phyloP scores from a whole-genome alignment of 2,888 invertebrate genomes.

The Orchesella flavescens region DNA sequence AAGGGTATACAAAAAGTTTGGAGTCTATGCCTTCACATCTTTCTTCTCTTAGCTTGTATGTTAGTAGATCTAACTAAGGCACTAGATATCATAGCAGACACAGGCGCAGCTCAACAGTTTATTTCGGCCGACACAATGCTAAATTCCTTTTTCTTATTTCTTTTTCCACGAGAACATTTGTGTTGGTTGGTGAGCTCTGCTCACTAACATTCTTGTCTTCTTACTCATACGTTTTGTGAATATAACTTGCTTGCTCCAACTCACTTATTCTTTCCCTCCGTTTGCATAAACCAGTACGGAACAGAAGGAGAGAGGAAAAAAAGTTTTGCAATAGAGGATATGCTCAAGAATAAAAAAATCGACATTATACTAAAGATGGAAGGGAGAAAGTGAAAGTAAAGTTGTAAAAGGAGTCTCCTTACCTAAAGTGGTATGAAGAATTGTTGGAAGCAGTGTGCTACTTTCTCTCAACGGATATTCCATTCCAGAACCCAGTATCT shows the following conservation, averaged over 20 bases:
- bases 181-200: conserved; percentile 46
- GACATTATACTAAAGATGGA: conserved; percentile 51
- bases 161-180: conserved; percentile 54
- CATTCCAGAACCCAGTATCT: conserved; percentile 5
- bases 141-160: conserved; percentile 47
- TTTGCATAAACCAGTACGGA: conserved; percentile 51
- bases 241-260: conserved; percentile 33
- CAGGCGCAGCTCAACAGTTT: conserved; percentile 70
- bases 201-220: conserved; percentile 32
- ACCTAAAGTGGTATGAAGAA: conserved; percentile 57
- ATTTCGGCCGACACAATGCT: conserved; percentile 63
- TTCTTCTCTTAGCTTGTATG: conserved; percentile 24
- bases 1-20: conserved; percentile 49
- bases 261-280: conserved; percentile 39
- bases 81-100: conserved; percentile 57
- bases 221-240: conserved; percentile 25
- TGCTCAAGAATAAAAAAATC: conserved; percentile 44
- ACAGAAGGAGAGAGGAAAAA: conserved; percentile 29
- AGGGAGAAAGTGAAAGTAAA: conserved; percentile 61
- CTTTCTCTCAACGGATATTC: conserved; percentile 30
- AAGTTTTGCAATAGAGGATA: conserved; percentile 51
- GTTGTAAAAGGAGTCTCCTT: conserved; percentile 54
- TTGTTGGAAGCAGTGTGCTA: conserved; percentile 48
- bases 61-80: conserved; percentile 40
- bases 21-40: conserved; percentile 25